These are phyloP conservation scores for Pocillopora meandrina DNA, from an alignment of 92 coral and sea anemone species.

Conservation along the genomic window DNA sequence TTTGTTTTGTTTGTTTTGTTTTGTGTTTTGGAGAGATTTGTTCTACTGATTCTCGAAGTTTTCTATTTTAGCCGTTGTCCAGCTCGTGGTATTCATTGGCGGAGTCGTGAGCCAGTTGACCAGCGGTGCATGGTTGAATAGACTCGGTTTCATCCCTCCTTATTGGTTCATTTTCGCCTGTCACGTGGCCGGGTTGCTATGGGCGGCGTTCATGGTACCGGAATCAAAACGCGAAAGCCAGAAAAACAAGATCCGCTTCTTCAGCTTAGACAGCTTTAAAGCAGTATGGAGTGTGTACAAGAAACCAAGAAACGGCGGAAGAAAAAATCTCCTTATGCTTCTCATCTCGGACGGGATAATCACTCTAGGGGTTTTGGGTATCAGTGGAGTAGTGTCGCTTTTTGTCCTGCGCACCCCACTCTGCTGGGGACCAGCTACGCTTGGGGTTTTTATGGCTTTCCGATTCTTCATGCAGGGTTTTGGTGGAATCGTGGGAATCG, in stretches of 20 bases:
- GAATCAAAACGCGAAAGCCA: constrained; percentile 55
- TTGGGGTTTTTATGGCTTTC: constrained; percentile 78
- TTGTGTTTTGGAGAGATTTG: neutral
- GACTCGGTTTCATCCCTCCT: constrained; percentile 74
- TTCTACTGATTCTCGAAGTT: neutral
- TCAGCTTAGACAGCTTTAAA: constrained; percentile 65
- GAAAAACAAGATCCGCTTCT: constrained; percentile 44
- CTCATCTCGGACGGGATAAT: constrained; percentile 69
- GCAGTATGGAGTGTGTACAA: constrained; percentile 64
- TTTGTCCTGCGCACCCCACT: constrained; percentile 77
- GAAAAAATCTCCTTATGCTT: constrained; percentile 67
- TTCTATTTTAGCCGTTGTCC: constrained; percentile 61
- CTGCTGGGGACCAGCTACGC: constrained; percentile 75
- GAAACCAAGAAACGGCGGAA: constrained; percentile 56
- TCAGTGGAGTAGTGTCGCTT: constrained; percentile 69
- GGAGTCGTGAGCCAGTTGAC: constrained; percentile 84
- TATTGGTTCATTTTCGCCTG: constrained; percentile 85
- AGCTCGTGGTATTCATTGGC: constrained; percentile 68
- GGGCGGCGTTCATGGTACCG: constrained; percentile 68
- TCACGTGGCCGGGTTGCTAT: constrained; percentile 51
- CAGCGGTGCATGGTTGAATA: constrained; percentile 75
- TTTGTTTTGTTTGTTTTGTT: neutral
- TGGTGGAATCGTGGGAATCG: constrained; percentile 78
- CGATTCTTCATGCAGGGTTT: constrained; percentile 71
- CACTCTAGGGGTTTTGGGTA: constrained; percentile 57